These are phyloP conservation scores for Rhea pennata DNA, from an alignment of 2,113 vertebrate species.

Conservation along the genomic window DNA sequence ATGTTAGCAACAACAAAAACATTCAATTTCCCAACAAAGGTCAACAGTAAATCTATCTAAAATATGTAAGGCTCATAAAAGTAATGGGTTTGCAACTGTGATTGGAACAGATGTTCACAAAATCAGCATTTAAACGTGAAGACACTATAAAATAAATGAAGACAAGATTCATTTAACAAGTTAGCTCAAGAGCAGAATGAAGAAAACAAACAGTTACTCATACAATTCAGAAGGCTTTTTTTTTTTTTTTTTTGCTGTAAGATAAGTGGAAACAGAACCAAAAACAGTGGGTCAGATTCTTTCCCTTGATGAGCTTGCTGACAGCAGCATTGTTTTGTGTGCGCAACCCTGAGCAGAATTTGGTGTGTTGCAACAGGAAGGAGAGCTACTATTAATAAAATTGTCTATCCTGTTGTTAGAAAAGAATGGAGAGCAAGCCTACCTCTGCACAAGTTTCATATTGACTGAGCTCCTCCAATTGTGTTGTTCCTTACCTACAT, in stretches of 20 bases:
- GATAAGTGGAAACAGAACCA: background rate
- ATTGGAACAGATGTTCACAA: conserved; percentile 79
- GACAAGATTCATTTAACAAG: conserved; percentile 69
- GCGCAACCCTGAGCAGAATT: background rate
- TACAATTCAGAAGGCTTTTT: background rate
- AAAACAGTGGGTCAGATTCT: background rate
- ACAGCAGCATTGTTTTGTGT: background rate
- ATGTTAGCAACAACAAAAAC: conserved; percentile 77
- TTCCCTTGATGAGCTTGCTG: background rate
- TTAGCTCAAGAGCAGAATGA: conserved; percentile 52
- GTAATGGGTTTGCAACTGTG: conserved; percentile 70
- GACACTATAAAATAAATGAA: conserved; percentile 75
- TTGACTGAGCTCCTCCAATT: background rate
- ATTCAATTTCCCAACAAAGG: conserved; percentile 76
- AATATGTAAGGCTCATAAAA: conserved; percentile 77
- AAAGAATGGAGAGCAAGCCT: background rate
- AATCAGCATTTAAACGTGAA: conserved; percentile 77
- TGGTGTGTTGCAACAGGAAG: background rate
- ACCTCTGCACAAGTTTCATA: background rate
- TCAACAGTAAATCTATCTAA: conserved; percentile 79
- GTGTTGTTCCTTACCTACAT: background rate
- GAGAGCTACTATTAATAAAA: background rate
- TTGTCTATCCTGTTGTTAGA: background rate
- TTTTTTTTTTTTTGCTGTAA: background rate
- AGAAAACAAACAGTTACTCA: background rate